Base-by-base conservation (phyloP, 2,888 invertebrate genomes). In the Scaptomyza parva region DNA sequence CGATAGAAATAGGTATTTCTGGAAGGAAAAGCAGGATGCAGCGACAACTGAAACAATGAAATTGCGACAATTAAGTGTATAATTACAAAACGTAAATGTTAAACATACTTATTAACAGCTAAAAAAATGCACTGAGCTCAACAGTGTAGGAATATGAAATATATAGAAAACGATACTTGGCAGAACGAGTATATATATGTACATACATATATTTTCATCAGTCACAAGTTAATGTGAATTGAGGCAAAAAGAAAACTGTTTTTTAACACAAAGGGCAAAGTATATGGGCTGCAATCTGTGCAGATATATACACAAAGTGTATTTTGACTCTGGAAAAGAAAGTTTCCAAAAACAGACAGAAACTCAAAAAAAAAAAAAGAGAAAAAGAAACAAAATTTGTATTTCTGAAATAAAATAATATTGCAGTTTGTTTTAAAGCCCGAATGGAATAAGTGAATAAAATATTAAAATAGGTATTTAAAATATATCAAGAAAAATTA, bases 341-440 rank as follows among this genome's bases (percentile, higher is more conserved):
- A 50, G 35, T 37, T 37, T 17, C 37, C 17, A 30, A 18, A 18
- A 43, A 30, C 50, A 54, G 39, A 43, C 44, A 40, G 18, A 50
- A 58, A 47, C 62, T 44, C 40, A 8, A 28, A 8, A 28, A 28
- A 70, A 63, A 72, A 54, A 64, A 61, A 63, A 70, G 73, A 70
- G 52, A 55, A 64, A 74, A 76, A 63, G 69, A 65, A 79, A 53
- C 69, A 68, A 59, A 63, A 74, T 85, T 84, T 81, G 80, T 79
- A 82, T 72, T 76, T 86, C 86, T 84, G 88, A 84, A 87, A 88
- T 78, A 86, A 79, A 58, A 86, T 86, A 86, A 88, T 72, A 85
- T 67, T 76, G 69, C 77, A 88, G 84, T 82, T 82, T 87, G 88
- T 88, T 88, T 89, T 88, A 84, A 86, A 83, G 70, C 73, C 75